These are phyloP conservation scores for Tetheella fluctuosa DNA, from an alignment of 2,888 invertebrate species.

Conservation along the genomic window DNA sequence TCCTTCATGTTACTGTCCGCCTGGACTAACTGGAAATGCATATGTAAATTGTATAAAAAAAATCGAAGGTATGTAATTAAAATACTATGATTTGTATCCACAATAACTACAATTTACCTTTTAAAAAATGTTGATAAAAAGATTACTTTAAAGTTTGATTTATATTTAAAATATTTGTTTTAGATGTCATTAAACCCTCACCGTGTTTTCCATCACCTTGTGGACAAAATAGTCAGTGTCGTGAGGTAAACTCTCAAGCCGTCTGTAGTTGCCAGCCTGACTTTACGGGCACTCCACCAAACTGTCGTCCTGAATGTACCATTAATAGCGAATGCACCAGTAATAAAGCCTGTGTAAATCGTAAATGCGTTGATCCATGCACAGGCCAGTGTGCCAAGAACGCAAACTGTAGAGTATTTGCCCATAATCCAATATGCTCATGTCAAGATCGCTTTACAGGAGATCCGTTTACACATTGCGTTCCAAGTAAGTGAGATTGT, in stretches of 20 bases:
- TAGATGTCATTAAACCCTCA: constrained; percentile 67
- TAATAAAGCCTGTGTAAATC: constrained; percentile 89
- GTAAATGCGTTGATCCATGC: constrained; percentile 92
- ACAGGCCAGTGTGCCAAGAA: constrained; percentile 91
- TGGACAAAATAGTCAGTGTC: constrained; percentile 90
- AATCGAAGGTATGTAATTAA: constrained; percentile 60
- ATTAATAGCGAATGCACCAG: constrained; percentile 91
- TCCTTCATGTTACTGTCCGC: constrained; percentile 88
- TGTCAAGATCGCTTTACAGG: constrained; percentile 89
- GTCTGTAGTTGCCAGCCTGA: constrained; percentile 89
- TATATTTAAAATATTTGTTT: constrained; percentile 37
- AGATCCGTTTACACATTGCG: constrained; percentile 88
- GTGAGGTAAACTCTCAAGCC: constrained; percentile 87
- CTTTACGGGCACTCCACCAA: constrained; percentile 90
- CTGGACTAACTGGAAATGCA: constrained; percentile 88
- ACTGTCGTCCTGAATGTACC: constrained; percentile 92
- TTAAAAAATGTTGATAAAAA: too few relatives aligned
- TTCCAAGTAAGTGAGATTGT: constrained; percentile 70
- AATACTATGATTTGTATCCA: too few relatives aligned
- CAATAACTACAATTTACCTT: too few relatives aligned
- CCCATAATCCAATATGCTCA: constrained; percentile 92
- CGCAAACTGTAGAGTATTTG: constrained; percentile 91
- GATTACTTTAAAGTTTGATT: not conserved
- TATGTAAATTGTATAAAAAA: constrained; percentile 85
- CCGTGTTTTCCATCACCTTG: constrained; percentile 90